Evolutionary conservation across 1,140 invertebrate species (phyloP).

Genomic region (Neodiprion pinetum): DNA sequence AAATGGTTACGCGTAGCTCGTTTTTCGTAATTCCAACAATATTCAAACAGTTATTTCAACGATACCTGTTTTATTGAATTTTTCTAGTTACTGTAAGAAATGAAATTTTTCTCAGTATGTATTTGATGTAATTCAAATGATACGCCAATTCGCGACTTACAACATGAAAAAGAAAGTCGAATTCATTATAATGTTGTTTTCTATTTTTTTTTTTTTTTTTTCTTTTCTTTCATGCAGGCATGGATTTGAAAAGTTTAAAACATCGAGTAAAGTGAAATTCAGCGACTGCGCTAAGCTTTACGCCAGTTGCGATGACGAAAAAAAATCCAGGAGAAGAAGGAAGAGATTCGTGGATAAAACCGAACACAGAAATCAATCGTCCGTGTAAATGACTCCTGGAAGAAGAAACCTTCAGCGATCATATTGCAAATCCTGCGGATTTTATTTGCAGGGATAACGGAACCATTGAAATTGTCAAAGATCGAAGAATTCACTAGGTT

Average conservation of each 20-base stretch:
- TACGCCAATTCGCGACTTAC: neutral
- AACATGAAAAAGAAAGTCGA: neutral
- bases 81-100: too few species aligned
- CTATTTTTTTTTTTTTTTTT: conserved; percentile 7
- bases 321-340: neutral
- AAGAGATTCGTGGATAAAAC: neutral
- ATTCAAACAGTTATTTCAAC: too few species aligned
- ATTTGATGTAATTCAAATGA: neutral
- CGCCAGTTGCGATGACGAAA: neutral
- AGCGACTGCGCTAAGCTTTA: conserved; percentile 5
- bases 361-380: neutral
- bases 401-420: neutral
- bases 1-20: too few species aligned
- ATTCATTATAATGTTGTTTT: neutral
- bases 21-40: too few species aligned
- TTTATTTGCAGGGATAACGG: too few species aligned
- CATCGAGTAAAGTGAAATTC: neutral
- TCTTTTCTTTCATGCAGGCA: neutral
- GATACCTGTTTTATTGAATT: too few species aligned
- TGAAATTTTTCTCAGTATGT: neutral
- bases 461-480: too few species aligned
- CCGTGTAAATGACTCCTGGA: neutral
- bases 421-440: too few species aligned
- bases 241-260: conserved; percentile 9
- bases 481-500: too few species aligned